phyloP scores from a whole-genome alignment of 2,888 invertebrate genomes.

The Sinhomidia bicolor region DNA sequence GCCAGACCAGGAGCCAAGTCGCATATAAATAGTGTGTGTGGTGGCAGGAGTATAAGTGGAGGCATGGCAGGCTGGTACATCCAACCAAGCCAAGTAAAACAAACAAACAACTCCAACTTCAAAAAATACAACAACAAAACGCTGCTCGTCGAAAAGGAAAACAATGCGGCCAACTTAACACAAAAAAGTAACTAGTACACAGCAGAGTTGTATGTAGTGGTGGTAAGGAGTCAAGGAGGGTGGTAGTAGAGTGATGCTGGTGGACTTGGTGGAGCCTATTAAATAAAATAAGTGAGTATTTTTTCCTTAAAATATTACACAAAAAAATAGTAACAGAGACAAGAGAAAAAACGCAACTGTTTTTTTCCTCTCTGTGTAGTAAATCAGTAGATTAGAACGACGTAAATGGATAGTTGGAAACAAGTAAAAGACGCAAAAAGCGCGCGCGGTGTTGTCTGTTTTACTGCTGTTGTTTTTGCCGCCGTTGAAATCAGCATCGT shows the following conservation, averaged over 20 bases:
- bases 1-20: constrained; percentile 27
- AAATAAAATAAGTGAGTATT: background rate
- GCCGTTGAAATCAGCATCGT: no score
- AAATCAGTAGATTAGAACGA: constrained; percentile 59
- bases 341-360: constrained; percentile 1
- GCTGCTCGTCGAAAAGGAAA: background rate
- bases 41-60: background rate
- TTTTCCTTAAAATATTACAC: constrained; percentile 18
- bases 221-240: background rate
- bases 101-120: background rate
- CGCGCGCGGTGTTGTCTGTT: background rate
- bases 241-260: no score
- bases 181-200: background rate
- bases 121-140: background rate
- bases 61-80: background rate
- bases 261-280: no score
- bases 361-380: background rate
- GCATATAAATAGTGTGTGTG: background rate
- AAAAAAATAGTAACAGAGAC: constrained; percentile 2
- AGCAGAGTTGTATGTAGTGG: background rate
- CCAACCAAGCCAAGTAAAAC: background rate
- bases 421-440: background rate
- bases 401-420: constrained; percentile 27
- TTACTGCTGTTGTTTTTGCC: no score
- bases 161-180: constrained; percentile 32